Conservation (phyloP, 2,797 vertebrate species). For the Scolopax bukidnonensis region DNA sequence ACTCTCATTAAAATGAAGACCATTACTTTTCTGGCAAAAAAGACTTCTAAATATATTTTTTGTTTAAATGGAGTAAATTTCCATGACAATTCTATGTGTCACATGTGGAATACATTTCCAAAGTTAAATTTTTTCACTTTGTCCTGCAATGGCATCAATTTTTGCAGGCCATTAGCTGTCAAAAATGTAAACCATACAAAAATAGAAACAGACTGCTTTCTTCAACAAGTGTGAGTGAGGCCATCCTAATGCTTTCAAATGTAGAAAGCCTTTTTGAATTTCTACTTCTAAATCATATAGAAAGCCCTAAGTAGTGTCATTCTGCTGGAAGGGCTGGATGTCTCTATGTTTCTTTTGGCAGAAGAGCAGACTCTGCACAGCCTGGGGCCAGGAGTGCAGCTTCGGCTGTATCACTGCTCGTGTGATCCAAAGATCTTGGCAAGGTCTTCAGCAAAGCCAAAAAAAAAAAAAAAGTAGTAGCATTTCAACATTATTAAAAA, state of each 20-base stretch:
- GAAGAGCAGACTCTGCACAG: neutral
- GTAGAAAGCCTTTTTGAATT: neutral
- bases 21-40: neutral
- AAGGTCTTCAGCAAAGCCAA: neutral
- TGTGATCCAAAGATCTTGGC: neutral
- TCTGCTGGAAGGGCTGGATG: neutral
- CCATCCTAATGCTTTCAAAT: neutral
- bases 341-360: neutral
- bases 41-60: neutral
- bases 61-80: neutral
- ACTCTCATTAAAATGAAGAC: neutral
- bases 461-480: neutral
- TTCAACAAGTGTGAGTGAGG: neutral
- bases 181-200: neutral
- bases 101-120: neutral
- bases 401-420: neutral
- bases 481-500: neutral
- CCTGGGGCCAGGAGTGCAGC: neutral
- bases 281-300: neutral
- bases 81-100: neutral
- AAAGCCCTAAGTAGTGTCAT: neutral
- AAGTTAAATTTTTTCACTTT: neutral
- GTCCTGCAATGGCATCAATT: neutral
- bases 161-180: neutral
- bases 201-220: neutral